Conservation (phyloP, 1,140 invertebrate genomes). For the Ladona fulva region DNA sequence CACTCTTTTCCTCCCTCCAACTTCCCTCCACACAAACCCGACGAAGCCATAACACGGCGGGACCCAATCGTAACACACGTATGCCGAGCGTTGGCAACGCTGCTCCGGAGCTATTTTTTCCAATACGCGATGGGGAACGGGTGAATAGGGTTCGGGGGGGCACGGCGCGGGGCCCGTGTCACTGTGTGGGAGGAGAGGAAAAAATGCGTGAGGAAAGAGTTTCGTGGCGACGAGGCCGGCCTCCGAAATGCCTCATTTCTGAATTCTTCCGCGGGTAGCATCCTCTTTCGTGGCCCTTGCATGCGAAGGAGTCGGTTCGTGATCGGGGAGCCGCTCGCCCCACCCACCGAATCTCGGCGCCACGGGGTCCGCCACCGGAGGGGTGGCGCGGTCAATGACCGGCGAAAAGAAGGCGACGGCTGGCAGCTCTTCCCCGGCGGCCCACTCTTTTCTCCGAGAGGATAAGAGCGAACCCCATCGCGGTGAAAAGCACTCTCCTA, state of each 20-base stretch:
- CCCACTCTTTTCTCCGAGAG: neutral
- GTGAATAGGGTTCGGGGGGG: no score
- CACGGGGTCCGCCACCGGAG: neutral
- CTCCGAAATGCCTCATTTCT: no score
- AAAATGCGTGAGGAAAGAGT: neutral
- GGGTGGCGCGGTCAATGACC: neutral
- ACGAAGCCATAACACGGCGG: neutral
- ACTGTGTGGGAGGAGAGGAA: neutral
- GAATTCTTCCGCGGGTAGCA: no score
- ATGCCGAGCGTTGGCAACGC: neutral
- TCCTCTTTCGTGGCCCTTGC: no score
- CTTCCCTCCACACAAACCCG: no score
- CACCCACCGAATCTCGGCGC: neutral
- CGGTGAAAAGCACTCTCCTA: neutral
- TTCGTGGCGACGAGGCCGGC: neutral
- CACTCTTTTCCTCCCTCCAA: neutral
- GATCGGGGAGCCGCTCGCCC: neutral
- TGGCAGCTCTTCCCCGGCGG: neutral
- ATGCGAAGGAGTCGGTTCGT: neutral
- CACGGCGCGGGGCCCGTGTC: no score
- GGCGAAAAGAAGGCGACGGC: neutral
- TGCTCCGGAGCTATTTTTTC: neutral
- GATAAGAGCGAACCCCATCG: no score
- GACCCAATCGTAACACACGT: neutral
- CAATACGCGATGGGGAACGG: neutral